Evolutionary conservation across 2,797 vertebrate genomes (phyloP), one percentile per base, ranked within the genome.

Genomic region (Sus cebifrons): DNA sequence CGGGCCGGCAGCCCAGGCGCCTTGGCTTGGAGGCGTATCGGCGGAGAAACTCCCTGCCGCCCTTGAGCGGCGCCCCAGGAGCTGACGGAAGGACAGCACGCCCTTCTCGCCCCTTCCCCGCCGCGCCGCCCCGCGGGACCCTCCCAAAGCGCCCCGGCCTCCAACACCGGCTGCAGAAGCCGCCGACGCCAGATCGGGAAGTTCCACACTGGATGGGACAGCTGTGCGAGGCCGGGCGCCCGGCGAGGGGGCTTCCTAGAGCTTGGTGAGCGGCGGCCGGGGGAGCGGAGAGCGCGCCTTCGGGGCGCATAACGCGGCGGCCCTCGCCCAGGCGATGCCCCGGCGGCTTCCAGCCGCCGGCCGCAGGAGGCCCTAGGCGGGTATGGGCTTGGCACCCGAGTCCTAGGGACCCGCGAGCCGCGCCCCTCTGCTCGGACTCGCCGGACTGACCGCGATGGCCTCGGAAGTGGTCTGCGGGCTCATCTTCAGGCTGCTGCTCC

Each of bases 391-490:
- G 97, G 92, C 92, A 64, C 86, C 96, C 95, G 73, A 15, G 67
- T 94, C 82, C 56, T 97, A 95, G 87, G 67, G 92, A 97, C 94
- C 75, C 85, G 84, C 40, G 25, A 93, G 93, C 81, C 74, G 91
- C 78, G 74, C 81, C 93, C 96, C 88, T 95, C 73, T 16, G 56
- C 77, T 91, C 94, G 56, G 71, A 95, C 89, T 81, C 65, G 52
- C 91, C 11, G 27, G 68, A 88, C 91, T 82, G 27, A 97, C 98
- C 98, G 98, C 98, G 96, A 99, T 99, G 99, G 99, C 99, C 98
- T 99, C 99, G 82, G 99, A 99, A 98, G 99, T 99, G 98, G 99
- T 99, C 98, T 99, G 99, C 98, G 99, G 99, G 89, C 98, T 99
- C 97, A 98, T 99, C 98, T 99, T 99, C 99, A 99, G 99, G 98